phyloP scores from a whole-genome alignment of 2,113 vertebrate species.

The Pseudonaja textilis region DNA sequence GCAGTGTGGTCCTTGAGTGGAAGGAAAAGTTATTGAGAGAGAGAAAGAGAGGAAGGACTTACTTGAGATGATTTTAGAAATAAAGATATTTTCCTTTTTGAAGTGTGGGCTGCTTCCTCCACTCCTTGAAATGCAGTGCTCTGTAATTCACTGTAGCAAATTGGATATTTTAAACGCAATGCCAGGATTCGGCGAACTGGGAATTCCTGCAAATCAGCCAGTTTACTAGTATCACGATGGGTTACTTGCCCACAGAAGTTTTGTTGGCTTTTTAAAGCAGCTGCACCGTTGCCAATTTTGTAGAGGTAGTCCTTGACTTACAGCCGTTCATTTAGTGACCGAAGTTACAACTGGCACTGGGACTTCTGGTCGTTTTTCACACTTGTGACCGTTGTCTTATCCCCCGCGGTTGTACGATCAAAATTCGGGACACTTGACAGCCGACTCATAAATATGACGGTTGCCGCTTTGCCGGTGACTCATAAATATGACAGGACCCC shows the following conservation, averaged over 20 bases:
- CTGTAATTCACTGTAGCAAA: neutral
- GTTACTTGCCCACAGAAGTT: neutral
- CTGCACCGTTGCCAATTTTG: no score
- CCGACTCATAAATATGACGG: fast-evolving
- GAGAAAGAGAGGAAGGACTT: no score
- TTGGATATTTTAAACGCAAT: no score
- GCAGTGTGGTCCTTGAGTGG: neutral
- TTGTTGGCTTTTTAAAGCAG: neutral
- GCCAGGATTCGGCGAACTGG: neutral
- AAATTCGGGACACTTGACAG: neutral
- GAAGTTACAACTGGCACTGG: neutral
- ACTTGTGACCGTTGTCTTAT: neutral
- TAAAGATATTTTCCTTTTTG: neutral
- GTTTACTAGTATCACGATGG: neutral
- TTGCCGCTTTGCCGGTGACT: neutral
- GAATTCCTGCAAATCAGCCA: neutral
- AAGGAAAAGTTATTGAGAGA: neutral
- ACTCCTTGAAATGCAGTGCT: neutral
- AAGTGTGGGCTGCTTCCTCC: neutral
- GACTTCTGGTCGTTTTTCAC: neutral
- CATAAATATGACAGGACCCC: no score
- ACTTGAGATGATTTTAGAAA: fast-evolving
- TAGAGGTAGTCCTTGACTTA: neutral
- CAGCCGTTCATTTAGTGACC: neutral
- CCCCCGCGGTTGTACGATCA: neutral